Percentiles rank a stretch among this genome's conserved stretches.
phyloP scores from a whole-genome alignment of 1,140 invertebrate genomes.

The Brachionus sp. region DNA sequence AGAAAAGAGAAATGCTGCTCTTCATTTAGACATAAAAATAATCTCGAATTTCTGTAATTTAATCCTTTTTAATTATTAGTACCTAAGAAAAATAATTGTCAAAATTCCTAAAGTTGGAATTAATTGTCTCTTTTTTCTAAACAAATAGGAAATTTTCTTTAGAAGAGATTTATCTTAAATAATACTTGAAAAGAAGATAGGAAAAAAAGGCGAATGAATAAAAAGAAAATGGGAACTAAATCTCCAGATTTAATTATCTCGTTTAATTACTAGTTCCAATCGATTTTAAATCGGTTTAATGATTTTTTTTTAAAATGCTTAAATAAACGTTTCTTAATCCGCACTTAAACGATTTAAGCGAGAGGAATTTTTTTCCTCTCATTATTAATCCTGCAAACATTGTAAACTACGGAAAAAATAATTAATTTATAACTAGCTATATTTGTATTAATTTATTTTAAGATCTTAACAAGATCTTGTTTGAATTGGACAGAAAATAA shows the following conservation, averaged over 20 bases:
- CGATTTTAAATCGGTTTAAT: slow-evolving; percentile 40
- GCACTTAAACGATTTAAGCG: neutral
- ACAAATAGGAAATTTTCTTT: slow-evolving; percentile 23
- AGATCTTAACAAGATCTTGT: neutral
- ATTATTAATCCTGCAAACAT: slow-evolving; percentile 9
- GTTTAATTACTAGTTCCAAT: slow-evolving; percentile 34
- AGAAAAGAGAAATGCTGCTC: slow-evolving; percentile 31
- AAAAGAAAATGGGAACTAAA: neutral
- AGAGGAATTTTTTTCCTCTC: neutral
- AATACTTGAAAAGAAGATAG: slow-evolving; percentile 25
- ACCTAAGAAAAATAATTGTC: slow-evolving; percentile 39
- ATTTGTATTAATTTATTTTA: neutral
- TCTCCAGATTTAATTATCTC: slow-evolving; percentile 14
- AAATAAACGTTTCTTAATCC: slow-evolving; percentile 24
- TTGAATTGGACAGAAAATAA: neutral
- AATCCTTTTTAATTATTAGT: slow-evolving; percentile 41
- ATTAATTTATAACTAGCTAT: neutral
- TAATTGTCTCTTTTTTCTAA: slow-evolving; percentile 37
- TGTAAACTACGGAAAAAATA: neutral
- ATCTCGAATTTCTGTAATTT: slow-evolving; percentile 34
- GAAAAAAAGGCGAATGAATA: neutral
- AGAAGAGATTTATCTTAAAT: slow-evolving; percentile 35
- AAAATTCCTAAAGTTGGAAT: slow-evolving; percentile 42
- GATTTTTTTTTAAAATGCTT: neutral
- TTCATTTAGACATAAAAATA: slow-evolving; percentile 26